Conservation (phyloP, 2,888 invertebrate genomes). For the Mesochorus sp. region DNA sequence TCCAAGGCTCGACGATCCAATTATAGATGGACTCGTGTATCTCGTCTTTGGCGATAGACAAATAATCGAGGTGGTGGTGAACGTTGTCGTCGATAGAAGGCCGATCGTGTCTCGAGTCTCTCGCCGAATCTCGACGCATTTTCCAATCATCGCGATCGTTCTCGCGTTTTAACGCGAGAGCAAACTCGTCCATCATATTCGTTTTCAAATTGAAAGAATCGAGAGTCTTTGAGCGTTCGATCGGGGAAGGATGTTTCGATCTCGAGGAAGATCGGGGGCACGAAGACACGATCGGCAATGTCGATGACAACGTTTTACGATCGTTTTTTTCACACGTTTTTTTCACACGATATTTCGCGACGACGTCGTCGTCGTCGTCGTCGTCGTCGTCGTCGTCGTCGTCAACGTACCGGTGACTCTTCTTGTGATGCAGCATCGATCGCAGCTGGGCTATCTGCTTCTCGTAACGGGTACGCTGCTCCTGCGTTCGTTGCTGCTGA, state of each 20-base stretch:
- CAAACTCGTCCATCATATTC: constrained; percentile 23
- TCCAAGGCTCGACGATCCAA: constrained; percentile 61
- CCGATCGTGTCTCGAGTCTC: constrained; percentile 43
- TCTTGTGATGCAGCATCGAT: constrained; percentile 80
- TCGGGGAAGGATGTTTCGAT: not conserved
- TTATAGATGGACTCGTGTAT: constrained; percentile 59
- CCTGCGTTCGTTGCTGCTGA: constrained; percentile 84
- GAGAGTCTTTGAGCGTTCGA: constrained; percentile 51
- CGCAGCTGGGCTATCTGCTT: constrained; percentile 85
- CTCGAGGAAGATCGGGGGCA: constrained; percentile 43
- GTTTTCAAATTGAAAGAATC: constrained; percentile 23
- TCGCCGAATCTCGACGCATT: constrained; percentile 15
- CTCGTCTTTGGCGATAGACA: constrained; percentile 37
- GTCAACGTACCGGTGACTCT: constrained; percentile 75
- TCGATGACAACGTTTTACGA: not conserved
- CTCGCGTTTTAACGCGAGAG: constrained; percentile 37
- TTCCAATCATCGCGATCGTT: constrained; percentile 39
- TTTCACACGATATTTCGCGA: too few species aligned
- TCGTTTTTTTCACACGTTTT: not conserved
- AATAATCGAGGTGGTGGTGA: constrained; percentile 10
- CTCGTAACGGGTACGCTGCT: constrained; percentile 85
- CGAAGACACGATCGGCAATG: not conserved
- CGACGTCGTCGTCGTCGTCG: not conserved
- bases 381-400: not conserved
- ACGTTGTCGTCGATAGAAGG: constrained; percentile 53